Evolutionary conservation across 2,113 vertebrate genomes (phyloP).

Genomic region (Ciconia stormi): DNA sequence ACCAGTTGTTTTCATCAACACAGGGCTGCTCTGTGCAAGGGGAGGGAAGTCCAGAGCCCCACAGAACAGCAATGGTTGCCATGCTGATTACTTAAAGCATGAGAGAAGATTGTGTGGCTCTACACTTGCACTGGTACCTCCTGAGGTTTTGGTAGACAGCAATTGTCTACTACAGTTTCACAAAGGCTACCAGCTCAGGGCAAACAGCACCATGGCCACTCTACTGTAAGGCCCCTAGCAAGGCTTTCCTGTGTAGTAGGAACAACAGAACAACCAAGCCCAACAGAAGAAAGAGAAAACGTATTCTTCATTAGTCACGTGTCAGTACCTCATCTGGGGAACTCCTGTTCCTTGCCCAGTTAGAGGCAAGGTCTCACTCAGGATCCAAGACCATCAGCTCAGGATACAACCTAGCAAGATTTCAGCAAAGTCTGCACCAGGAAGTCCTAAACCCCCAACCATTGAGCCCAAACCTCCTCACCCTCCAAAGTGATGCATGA

Average conservation of each 20-base stretch:
- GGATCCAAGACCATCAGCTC: neutral
- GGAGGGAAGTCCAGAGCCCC: neutral
- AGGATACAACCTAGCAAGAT: neutral
- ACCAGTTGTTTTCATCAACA: neutral
- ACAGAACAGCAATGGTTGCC: neutral
- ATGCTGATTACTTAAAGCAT: neutral
- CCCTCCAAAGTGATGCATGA: fast-evolving
- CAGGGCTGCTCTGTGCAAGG: neutral
- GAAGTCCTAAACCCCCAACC: neutral
- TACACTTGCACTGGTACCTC: neutral
- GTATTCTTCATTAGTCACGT: neutral
- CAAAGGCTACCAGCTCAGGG: neutral
- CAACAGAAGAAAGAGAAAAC: neutral
- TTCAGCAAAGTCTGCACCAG: neutral
- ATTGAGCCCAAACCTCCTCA: neutral
- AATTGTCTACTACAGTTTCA: neutral
- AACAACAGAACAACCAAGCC: neutral
- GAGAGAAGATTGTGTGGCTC: neutral
- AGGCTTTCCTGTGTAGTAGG: neutral
- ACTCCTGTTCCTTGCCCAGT: neutral
- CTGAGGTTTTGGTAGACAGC: neutral
- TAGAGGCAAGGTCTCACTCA: neutral
- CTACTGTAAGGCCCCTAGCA: neutral
- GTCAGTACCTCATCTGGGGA: neutral
- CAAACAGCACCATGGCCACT: neutral